These are phyloP conservation scores for Caenorhabditis zanzibari DNA, from an alignment of 2,888 invertebrate genomes.

Conservation along the genomic window DNA sequence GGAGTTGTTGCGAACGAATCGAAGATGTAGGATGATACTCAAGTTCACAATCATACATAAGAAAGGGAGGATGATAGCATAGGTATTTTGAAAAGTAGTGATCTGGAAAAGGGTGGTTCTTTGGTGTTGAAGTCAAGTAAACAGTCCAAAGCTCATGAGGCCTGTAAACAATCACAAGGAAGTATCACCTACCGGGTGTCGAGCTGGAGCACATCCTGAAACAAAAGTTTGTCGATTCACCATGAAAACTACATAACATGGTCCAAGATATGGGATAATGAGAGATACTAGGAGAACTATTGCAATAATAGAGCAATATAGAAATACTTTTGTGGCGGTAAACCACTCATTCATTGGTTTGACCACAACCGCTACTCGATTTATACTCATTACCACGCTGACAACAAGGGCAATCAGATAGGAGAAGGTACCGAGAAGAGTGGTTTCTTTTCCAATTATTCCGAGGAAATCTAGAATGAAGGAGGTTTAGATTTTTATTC, in stretches of 20 bases:
- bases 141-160: neutral
- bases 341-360: constrained; percentile 14
- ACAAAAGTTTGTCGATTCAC: constrained; percentile 7
- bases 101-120: constrained; percentile 13
- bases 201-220: constrained; percentile 39
- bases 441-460: constrained; percentile 2
- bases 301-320: constrained; percentile 18
- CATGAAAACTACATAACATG: constrained; percentile 14
- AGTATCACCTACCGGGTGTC: constrained; percentile 30
- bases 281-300: constrained; percentile 17
- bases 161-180: too few species aligned
- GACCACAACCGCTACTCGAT: constrained; percentile 5
- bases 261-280: constrained; percentile 27
- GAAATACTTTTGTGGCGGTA: constrained; percentile 1
- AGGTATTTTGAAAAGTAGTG: constrained; percentile 23
- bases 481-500: neutral
- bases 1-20: constrained; percentile 14
- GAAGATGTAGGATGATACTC: constrained; percentile 17
- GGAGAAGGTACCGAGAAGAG: constrained; percentile 13
- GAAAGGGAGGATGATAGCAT: constrained; percentile 16
- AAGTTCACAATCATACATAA: constrained; percentile 21
- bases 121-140: neutral
- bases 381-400: constrained; percentile 8
- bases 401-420: constrained; percentile 2
- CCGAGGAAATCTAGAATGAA: neutral